phyloP scores from a whole-genome alignment of 2,888 invertebrate genomes.

The Mythimna loreyi region DNA sequence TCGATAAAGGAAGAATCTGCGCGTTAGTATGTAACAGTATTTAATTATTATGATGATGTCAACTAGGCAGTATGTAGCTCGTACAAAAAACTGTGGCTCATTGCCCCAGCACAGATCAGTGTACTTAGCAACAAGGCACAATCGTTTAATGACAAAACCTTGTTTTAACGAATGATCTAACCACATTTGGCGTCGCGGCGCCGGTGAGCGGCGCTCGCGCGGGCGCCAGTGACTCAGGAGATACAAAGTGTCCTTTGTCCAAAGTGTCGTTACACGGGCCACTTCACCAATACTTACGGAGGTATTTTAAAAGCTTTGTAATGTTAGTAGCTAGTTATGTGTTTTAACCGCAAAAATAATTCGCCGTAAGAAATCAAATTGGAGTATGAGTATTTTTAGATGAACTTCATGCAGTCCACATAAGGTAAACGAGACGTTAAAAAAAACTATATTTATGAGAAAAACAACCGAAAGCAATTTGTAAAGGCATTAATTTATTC shows the following conservation, averaged over 20 bases:
- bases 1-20: too few relatives aligned
- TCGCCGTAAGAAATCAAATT: neutral
- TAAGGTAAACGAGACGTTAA: neutral
- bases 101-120: slow-evolving; percentile 9
- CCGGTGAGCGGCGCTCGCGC: slow-evolving; percentile 46
- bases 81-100: neutral
- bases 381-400: neutral
- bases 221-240: slow-evolving; percentile 63
- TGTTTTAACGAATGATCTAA: slow-evolving; percentile 60
- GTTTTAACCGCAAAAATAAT: neutral
- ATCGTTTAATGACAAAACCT: slow-evolving; percentile 56
- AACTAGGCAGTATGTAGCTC: neutral
- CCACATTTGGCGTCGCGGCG: slow-evolving; percentile 44
- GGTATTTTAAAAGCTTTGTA: slow-evolving; percentile 1
- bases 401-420: neutral
- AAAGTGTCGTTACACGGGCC: slow-evolving; percentile 29
- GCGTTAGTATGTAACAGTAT: too few relatives aligned
- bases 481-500: neutral
- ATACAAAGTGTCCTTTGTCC: slow-evolving; percentile 59
- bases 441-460: neutral
- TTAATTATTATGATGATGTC: too few relatives aligned
- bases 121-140: slow-evolving; percentile 31
- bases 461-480: neutral
- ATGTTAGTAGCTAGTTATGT: neutral
- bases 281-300: slow-evolving; percentile 1